Evolutionary conservation across 1,140 invertebrate species (phyloP).

Genomic region (Cardiocondyla obscurior): DNA sequence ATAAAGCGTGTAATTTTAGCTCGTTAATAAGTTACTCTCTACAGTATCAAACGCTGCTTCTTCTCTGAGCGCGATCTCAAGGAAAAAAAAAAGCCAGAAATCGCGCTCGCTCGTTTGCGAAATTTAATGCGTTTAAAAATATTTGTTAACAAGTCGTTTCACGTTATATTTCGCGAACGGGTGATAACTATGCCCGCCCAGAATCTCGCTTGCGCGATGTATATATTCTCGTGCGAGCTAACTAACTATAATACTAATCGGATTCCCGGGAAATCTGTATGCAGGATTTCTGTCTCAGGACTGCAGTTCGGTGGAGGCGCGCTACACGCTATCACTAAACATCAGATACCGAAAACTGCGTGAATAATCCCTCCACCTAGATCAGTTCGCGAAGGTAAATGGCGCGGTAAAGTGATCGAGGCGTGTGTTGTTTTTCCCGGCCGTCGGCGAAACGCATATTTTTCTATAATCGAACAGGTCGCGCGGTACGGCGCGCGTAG

Average conservation of each 20-base stretch:
- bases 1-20: background rate
- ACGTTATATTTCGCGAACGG: background rate
- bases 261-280: constrained; percentile 21
- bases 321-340: background rate
- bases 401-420: background rate
- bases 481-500: background rate
- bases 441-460: background rate
- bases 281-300: constrained; percentile 29
- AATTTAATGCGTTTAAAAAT: background rate
- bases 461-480: constrained; percentile 39
- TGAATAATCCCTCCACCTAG: background rate
- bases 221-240: background rate
- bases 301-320: background rate
- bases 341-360: background rate
- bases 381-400: background rate
- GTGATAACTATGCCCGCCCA: background rate
- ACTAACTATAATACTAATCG: constrained; percentile 32
- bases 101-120: background rate
- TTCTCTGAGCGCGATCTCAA: background rate
- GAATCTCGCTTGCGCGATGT: background rate
- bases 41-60: background rate
- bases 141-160: background rate
- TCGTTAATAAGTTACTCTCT: background rate
- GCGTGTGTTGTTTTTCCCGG: background rate
- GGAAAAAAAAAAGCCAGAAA: no score